phyloP scores from a whole-genome alignment of 2,797 vertebrate species.

The Megaceryle alcyon region DNA sequence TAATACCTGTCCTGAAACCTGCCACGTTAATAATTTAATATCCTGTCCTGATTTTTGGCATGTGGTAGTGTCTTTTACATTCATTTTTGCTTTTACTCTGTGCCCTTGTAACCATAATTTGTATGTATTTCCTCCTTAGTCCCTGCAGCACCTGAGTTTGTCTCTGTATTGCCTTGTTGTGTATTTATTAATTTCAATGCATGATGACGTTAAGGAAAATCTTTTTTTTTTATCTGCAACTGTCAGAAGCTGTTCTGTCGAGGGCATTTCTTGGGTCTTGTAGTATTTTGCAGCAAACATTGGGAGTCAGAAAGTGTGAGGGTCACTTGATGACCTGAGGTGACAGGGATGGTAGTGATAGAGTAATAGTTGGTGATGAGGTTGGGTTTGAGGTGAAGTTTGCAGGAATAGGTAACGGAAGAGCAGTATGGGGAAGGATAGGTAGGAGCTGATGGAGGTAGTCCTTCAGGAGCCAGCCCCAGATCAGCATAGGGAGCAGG shows the following conservation, averaged over 20 bases:
- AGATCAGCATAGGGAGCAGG: fast-evolving
- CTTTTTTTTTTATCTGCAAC: neutral
- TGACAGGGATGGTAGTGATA: neutral
- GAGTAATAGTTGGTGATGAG: neutral
- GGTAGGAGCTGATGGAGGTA: neutral
- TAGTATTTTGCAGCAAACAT: neutral
- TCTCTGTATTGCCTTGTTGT: neutral
- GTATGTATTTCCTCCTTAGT: neutral
- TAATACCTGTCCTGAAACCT: neutral
- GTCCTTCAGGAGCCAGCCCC: neutral
- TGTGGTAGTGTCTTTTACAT: neutral
- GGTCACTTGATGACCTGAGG: fast-evolving
- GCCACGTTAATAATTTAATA: neutral
- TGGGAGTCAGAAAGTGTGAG: neutral
- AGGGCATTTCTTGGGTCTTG: neutral
- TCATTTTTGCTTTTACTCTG: neutral
- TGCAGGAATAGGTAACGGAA: fast-evolving
- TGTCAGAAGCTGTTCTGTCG: neutral
- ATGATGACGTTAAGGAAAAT: neutral
- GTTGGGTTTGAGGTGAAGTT: neutral
- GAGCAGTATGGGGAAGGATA: neutral
- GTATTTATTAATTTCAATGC: neutral
- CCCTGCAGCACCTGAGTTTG: neutral
- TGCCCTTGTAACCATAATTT: neutral
- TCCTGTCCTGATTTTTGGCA: neutral